phyloP scores from a whole-genome alignment of 2,113 vertebrate genomes.

The Spea bombifrons region DNA sequence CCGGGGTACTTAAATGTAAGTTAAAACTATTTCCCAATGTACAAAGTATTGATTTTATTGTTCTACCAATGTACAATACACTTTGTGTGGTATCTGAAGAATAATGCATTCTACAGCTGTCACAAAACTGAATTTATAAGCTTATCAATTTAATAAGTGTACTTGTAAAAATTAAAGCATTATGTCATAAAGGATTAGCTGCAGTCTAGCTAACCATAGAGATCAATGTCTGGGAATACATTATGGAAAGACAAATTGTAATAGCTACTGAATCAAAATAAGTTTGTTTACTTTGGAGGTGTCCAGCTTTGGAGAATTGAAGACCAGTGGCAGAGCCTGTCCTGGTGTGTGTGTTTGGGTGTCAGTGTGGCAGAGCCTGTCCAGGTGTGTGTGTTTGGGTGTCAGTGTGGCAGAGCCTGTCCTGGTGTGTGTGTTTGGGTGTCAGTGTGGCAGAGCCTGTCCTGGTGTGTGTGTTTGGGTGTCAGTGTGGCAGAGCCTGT shows the following conservation, averaged over 20 bases:
- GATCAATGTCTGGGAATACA: slow-evolving; percentile 35
- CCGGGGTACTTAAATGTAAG: slow-evolving; percentile 48
- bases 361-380: no score
- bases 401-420: no score
- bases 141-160: slow-evolving; percentile 49
- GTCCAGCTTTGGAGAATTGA: no score
- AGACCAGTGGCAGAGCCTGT: no score
- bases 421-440: no score
- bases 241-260: slow-evolving; percentile 2
- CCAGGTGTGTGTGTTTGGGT: no score
- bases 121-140: slow-evolving; percentile 34
- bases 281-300: no score
- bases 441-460: no score
- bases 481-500: no score
- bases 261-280: not conserved
- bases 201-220: slow-evolving; percentile 17
- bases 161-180: slow-evolving; percentile 49
- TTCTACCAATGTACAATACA: slow-evolving; percentile 36
- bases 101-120: slow-evolving; percentile 40
- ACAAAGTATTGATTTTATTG: slow-evolving; percentile 42
- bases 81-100: slow-evolving; percentile 35
- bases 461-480: no score
- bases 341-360: no score
- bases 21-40: slow-evolving; percentile 50
- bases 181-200: slow-evolving; percentile 48